Evolutionary conservation across 2,113 vertebrate genomes (phyloP), one percentile per base, ranked within the genome.

Genomic region (Eulacestoma nigropectus): DNA sequence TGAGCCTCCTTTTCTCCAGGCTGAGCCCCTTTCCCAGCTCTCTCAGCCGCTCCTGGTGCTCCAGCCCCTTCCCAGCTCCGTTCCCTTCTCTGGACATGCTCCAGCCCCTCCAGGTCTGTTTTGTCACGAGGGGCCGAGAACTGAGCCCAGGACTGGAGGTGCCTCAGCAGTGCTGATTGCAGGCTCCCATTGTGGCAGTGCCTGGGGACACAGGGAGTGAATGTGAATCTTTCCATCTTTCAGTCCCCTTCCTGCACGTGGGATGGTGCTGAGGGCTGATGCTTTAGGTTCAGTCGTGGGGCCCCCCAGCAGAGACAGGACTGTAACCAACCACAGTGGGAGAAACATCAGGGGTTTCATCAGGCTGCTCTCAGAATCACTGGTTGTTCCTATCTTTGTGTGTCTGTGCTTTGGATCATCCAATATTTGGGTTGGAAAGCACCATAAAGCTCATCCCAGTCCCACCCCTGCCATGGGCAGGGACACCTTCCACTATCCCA

Each of bases 211-310:
- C 73, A 13, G 49, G 4, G 37, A 3, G 59, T 1, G 35, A 17
- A 3, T 11, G 9, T 55, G 39, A n/a, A n/a, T n/a, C n/a, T n/a
- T n/a, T n/a, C n/a, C 25, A 8, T 17, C 64, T 52, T 29, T 42
- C 32, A 8, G 35, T 68, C 19, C 26, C 22, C 16, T 37, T 56
- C 33, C 59, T 32, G 6, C 3, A 0, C 0, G 0, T 29, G 56
- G 41, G 25, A 1, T 3, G 13, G 16, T 56, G 65, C 46, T 27
- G 27, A 25, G 68, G 70, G 57, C 62, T 41, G 41, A 12, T 44
- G n/a, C 32, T 90, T 42, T 9, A 7, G n/a, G 16, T 39, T 22
- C 33, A 35, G 44, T 17, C 77, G 32, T 70, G 53, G 35, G 55
- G 47, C 30, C 62, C 72, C 56, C 42, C 18, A 4, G 41, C 8